Evolutionary conservation across 2,797 vertebrate species (phyloP), one percentile per base, ranked within the genome.

Genomic region (Danio tinwini): DNA sequence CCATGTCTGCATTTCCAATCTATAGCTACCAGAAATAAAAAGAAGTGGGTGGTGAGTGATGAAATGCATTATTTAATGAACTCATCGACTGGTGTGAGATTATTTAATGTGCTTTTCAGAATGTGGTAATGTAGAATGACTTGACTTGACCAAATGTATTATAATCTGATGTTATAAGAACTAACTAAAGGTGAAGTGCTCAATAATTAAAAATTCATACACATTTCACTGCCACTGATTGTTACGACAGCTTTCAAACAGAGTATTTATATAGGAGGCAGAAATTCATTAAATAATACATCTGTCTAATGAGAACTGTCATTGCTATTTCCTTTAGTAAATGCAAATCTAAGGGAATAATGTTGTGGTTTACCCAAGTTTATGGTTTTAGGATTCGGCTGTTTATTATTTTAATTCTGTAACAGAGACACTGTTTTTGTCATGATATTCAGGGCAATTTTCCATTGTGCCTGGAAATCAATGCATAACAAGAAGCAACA

Each of bases 1-100:
- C 12, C 0, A 65, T 8, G 29, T 81, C 69, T 74, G 37, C 49
- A 5, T 52, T 44, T 79, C 47, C 37, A 11, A 61, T 19, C 44
- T 37, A 2, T 40, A n/a, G n/a, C n/a, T n/a, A 9, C 0, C 10
- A 44, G 39, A n/a, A 17, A 71, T 47, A 53, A 10, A 39, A 45
- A 16, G 45, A 52, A 50, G 72, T 50, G 72, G 6, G 44, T 73
- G 42, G 12, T 47, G 42, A n/a, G 53, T 45, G 42, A 73, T 59
- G 40, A 7, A 73, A 59, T 59, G 7, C 55, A 68, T 77, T 17
- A 58, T 77, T 68, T n/a, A 47, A 77, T 55, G 29, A 73, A 44
- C 19, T 53, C 49, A 40, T 42, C 9, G 64, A 37, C 6, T 37
- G 19, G 50, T 67, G 62, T 47, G 9, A 67, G 40, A 58, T 45